Evolutionary conservation across 1,140 invertebrate species (phyloP).

Genomic region (Temnothorax longispinosus): DNA sequence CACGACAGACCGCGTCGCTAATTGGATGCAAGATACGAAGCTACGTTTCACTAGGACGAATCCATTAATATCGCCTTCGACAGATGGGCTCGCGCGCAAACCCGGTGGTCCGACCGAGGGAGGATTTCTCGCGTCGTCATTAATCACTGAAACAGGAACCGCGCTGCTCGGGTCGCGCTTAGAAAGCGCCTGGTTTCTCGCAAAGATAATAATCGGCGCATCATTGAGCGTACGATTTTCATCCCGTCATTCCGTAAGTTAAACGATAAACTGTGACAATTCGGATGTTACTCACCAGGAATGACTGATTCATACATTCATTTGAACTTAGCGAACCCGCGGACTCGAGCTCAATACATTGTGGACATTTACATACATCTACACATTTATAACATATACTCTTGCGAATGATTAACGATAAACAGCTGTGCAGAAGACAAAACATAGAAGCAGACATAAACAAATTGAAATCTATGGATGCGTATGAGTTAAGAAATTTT

Average conservation of each 20-base stretch:
- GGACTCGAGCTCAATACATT: not conserved
- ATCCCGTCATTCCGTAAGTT: conserved; percentile 8
- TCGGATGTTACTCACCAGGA: not conserved
- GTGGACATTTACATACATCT: not conserved
- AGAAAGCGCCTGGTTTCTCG: conserved; percentile 57
- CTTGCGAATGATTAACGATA: not conserved
- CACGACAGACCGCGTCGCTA: conserved; percentile 51
- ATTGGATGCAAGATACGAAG: conserved; percentile 65
- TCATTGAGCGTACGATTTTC: not conserved
- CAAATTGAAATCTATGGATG: not conserved
- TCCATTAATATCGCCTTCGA: conserved; percentile 69
- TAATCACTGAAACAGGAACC: conserved; percentile 65
- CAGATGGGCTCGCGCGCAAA: conserved; percentile 60
- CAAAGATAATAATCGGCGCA: conserved; percentile 24
- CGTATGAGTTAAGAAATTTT: not conserved
- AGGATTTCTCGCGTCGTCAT: conserved; percentile 67
- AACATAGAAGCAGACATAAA: not conserved
- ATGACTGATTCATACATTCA: not conserved
- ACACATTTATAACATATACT: not conserved
- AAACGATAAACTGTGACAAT: conserved; percentile 4
- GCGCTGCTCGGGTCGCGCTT: conserved; percentile 44
- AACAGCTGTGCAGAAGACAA: not conserved
- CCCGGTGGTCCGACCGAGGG: conserved; percentile 62
- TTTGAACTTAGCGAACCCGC: not conserved
- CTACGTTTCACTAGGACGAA: conserved; percentile 61